Evolutionary conservation across 2,797 vertebrate species (phyloP).

Genomic region (Melanotaenia nigrans): DNA sequence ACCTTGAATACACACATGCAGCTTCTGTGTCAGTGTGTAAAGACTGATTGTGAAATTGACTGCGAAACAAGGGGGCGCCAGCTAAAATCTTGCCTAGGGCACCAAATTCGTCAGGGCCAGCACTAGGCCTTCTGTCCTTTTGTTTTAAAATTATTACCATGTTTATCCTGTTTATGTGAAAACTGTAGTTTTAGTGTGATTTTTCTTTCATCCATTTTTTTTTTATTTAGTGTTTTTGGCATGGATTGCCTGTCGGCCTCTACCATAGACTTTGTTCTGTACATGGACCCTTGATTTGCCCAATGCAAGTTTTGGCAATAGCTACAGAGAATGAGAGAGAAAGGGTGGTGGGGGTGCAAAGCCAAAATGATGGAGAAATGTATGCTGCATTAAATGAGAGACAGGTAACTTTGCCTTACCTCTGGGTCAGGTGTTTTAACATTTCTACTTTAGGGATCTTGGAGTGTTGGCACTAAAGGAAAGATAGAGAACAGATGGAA

Average conservation of each 20-base stretch:
- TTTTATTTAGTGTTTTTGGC: constrained; percentile 16
- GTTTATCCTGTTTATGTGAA: neutral
- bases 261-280: constrained; percentile 46
- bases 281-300: constrained; percentile 34
- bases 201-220: constrained; percentile 24
- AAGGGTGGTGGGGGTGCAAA: constrained; percentile 11
- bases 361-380: constrained; percentile 47
- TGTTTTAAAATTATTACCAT: neutral
- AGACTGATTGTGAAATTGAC: too few species aligned
- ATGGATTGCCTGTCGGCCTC: constrained; percentile 41
- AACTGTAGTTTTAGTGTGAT: constrained; percentile 14
- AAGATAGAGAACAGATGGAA: constrained; percentile 51
- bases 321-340: constrained; percentile 16
- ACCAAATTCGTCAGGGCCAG: too few species aligned
- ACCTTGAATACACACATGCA: too few species aligned
- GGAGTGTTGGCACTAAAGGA: constrained; percentile 30
- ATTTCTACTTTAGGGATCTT: constrained; percentile 34
- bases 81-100: too few species aligned
- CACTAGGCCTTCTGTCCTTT: neutral
- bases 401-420: constrained; percentile 31
- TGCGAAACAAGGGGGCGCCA: too few species aligned
- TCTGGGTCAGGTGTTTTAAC: constrained; percentile 51
- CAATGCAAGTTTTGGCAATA: constrained; percentile 40
- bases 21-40: too few species aligned
- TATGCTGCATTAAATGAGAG: constrained; percentile 38